Conservation (phyloP, 1,140 invertebrate species). For the Pseudomyrmex dendroicus region DNA sequence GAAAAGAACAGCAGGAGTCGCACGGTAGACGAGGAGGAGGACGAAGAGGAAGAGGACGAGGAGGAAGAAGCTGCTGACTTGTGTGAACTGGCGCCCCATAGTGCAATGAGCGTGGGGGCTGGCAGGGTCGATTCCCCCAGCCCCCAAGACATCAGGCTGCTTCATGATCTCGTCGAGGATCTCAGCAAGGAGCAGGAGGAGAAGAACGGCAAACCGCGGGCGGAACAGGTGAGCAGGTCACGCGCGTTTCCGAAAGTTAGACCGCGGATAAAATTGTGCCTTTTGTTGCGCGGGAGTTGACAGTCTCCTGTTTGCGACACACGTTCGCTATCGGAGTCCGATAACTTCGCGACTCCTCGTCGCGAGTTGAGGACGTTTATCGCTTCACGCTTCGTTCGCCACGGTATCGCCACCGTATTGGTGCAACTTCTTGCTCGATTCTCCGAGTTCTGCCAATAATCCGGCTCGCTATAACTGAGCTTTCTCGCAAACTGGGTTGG, state of each 20-base stretch:
- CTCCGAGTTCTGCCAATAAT: slow-evolving; percentile 22
- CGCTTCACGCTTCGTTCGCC: not conserved
- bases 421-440: not conserved
- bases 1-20: slow-evolving; percentile 61
- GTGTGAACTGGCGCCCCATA: slow-evolving; percentile 83
- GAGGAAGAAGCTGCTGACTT: slow-evolving; percentile 70
- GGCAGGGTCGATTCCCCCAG: slow-evolving; percentile 81
- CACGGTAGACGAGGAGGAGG: slow-evolving; percentile 53
- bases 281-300: not conserved
- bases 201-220: slow-evolving; percentile 70
- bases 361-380: not conserved
- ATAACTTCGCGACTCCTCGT: not conserved
- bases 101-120: slow-evolving; percentile 82
- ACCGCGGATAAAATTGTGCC: not conserved
- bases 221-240: slow-evolving; percentile 78
- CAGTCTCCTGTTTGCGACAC: not conserved
- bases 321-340: slow-evolving; percentile 20
- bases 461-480: not conserved
- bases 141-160: slow-evolving; percentile 82
- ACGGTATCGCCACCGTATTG: too few species aligned
- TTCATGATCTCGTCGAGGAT: slow-evolving; percentile 82
- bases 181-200: slow-evolving; percentile 82
- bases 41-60: slow-evolving; percentile 58
- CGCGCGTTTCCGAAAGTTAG: slow-evolving; percentile 15
- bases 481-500: not conserved